Percentiles rank a stretch among this genome's conserved stretches.
phyloP scores from a whole-genome alignment of 2,888 invertebrate genomes.

The Orthonychiurus folsomi region DNA sequence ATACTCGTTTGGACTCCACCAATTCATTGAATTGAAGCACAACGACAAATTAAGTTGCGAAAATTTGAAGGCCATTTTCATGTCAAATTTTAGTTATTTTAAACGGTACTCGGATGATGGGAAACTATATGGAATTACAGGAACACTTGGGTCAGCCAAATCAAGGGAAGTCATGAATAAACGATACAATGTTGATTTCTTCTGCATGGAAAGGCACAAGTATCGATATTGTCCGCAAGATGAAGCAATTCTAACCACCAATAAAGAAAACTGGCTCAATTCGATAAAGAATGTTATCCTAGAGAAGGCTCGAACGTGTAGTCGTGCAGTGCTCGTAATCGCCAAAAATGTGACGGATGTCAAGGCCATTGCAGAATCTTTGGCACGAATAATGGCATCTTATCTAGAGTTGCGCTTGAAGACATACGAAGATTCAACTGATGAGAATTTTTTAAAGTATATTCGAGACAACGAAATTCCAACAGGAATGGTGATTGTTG shows the following conservation, averaged over 20 bases:
- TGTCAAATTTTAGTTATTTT: neutral
- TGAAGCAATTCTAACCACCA: neutral
- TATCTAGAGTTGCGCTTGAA: neutral
- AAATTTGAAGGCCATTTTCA: constrained; percentile 1
- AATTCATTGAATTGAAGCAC: constrained; percentile 2
- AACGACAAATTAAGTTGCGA: neutral
- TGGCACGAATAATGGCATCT: neutral
- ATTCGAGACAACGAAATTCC: neutral
- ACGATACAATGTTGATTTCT: neutral
- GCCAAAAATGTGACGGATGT: neutral
- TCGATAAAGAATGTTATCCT: neutral
- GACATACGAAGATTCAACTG: neutral
- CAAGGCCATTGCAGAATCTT: neutral
- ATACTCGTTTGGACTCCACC: neutral
- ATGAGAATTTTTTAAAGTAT: neutral
- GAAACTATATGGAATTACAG: neutral
- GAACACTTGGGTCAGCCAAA: neutral
- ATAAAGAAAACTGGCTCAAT: neutral
- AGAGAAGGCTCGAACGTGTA: neutral
- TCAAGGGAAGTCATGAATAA: neutral
- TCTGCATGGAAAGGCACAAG: neutral
- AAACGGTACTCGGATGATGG: neutral
- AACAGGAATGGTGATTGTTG: neutral
- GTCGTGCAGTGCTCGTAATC: neutral
- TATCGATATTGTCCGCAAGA: neutral